Evolutionary conservation across 2,797 vertebrate genomes (phyloP), one percentile per base, ranked within the genome.

Genomic region (Amblyraja radiata): DNA sequence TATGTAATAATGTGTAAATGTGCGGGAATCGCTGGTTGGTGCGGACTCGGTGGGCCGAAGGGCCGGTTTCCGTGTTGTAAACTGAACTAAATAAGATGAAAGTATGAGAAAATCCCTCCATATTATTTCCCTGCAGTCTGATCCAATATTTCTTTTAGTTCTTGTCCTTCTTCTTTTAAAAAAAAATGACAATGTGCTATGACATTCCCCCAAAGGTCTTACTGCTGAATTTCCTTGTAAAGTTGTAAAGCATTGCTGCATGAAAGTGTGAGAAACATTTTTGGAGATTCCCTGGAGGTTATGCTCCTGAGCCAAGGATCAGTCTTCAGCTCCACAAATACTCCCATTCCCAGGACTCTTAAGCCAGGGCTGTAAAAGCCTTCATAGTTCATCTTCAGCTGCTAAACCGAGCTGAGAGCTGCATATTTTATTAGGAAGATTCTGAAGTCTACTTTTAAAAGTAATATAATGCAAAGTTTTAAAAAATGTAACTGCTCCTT

Each of bases 251-350:
- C 21, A 21, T 13, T 65, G 73, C 68, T 6, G 88, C n/a, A 13
- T 39, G 32, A 23, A 21, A 74, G 0, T 74, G 68, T 39, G 23
- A 39, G 32, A 79, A 79, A 25, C 32, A 32, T 28, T 73, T 90
- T n/a, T 9, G 11, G 65, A 2, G 18, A 46, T 90, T 73, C 36
- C 36, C 18, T 16, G 32, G 65, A 28, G 65, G 36, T 73, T 90
- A 11, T 7, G 16, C n/a, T 73, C 88, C 65, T 73, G 32, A 71
- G 88, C 36, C 2, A 32, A 13, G 65, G 88, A 73, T 90, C 10
- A 71, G 16, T 71, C 86, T 90, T 90, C 32, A 90, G 86, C 63
- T 68, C 28, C 36, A 90, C 32, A 71, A 90, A 90, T 90, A 90
- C 18, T 18, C 32, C 39, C 68, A 86, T 73, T 71, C 63, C 88